Conservation (phyloP, 1,140 invertebrate genomes). For the Muscidifurax raptorellus region DNA sequence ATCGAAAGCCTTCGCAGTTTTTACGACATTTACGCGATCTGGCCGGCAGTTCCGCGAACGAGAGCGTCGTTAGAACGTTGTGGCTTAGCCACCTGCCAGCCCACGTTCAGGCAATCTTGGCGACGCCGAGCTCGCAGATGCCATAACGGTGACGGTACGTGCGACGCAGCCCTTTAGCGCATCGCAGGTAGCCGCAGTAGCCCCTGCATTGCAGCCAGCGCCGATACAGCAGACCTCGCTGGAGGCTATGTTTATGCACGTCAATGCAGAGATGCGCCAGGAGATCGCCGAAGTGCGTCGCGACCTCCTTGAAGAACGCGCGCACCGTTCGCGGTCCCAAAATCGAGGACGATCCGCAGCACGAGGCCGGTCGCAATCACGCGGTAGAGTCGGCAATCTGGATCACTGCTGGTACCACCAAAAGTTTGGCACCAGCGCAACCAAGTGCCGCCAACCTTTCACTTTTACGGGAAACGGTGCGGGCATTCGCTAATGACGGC, state of each 20-base stretch:
- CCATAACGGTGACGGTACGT: neutral
- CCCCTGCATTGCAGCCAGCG: too few species aligned
- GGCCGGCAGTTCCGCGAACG: conserved; percentile 15
- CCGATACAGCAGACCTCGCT: neutral
- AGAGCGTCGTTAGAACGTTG: conserved; percentile 48
- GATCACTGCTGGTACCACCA: neutral
- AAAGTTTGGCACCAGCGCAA: neutral
- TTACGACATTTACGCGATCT: conserved; percentile 55
- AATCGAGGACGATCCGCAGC: neutral
- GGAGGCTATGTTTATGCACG: neutral
- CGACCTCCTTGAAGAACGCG: too few species aligned
- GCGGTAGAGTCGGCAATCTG: too few species aligned
- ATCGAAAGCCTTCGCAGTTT: conserved; percentile 62
- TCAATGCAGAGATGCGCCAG: neutral
- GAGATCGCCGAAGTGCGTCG: neutral
- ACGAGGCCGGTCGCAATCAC: too few species aligned
- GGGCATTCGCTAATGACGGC: conserved; percentile 51
- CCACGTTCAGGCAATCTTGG: conserved; percentile 25
- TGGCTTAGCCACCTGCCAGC: conserved; percentile 51
- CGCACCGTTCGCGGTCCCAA: neutral
- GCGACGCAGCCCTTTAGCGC: neutral
- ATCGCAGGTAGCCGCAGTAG: too few species aligned
- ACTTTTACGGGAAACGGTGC: conserved; percentile 43
- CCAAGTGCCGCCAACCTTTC: neutral
- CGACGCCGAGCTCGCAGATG: neutral